These are phyloP conservation scores for Dicaeum eximium DNA, from an alignment of 2,113 vertebrate species.

Conservation along the genomic window DNA sequence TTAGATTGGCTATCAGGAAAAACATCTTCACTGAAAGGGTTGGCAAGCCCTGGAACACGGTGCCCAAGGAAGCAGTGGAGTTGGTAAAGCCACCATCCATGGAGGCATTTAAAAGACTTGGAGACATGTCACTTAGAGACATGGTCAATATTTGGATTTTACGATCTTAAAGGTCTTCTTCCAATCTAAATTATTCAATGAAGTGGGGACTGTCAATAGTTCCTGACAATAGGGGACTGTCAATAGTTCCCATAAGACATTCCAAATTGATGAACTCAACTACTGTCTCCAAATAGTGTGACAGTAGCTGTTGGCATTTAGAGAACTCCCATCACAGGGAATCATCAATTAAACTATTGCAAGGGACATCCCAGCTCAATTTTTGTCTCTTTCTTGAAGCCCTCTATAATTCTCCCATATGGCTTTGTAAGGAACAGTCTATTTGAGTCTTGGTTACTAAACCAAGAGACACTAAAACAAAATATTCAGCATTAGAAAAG, in stretches of 20 bases:
- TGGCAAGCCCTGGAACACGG: neutral
- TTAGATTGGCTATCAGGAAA: neutral
- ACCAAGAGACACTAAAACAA: neutral
- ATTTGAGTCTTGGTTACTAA: neutral
- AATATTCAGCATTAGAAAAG: neutral
- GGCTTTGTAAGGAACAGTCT: neutral
- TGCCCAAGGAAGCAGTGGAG: neutral
- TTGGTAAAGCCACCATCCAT: neutral
- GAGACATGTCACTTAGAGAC: neutral
- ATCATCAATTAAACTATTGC: neutral
- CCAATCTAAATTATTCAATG: neutral
- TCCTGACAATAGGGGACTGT: neutral
- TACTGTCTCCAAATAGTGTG: neutral
- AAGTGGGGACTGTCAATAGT: neutral
- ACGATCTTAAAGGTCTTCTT: neutral
- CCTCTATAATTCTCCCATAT: neutral
- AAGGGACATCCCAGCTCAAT: neutral
- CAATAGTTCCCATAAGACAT: neutral
- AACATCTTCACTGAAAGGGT: neutral
- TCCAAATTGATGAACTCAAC: neutral
- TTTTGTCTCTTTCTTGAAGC: neutral
- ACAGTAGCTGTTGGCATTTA: neutral
- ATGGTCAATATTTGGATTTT: neutral
- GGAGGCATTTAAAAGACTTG: neutral
- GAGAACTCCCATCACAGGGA: neutral